These are phyloP conservation scores for Xenus cinereus DNA, from an alignment of 2,113 vertebrate species.

Conservation along the genomic window DNA sequence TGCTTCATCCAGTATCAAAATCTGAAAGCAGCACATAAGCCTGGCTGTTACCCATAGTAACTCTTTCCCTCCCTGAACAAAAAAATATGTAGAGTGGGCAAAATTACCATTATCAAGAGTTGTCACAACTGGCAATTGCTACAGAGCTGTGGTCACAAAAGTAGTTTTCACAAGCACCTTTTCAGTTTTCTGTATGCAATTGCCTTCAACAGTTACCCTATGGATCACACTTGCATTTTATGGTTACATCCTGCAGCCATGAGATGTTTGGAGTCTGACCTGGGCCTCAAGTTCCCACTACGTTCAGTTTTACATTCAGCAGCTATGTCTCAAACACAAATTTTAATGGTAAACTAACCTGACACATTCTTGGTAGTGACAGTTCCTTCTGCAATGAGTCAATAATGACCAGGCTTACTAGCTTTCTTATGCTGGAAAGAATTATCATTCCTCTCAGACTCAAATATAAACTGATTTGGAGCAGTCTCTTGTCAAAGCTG, in stretches of 20 bases:
- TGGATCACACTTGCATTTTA: background rate
- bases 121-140: background rate
- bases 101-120: background rate
- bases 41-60: background rate
- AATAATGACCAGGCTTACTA: background rate
- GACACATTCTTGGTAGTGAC: background rate
- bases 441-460: background rate
- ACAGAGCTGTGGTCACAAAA: background rate
- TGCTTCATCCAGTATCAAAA: conserved; percentile 93
- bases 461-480: background rate
- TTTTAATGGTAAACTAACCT: background rate
- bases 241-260: background rate
- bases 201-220: background rate
- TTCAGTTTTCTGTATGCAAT: background rate
- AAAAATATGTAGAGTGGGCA: background rate
- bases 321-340: background rate
- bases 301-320: background rate
- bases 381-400: background rate
- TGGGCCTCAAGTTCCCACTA: background rate
- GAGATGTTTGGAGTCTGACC: background rate
- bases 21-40: conserved; percentile 70
- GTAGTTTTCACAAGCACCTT: background rate
- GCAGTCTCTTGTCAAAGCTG: background rate
- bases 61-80: background rate
- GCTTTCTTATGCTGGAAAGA: background rate